Evolutionary conservation across 1,140 invertebrate species (phyloP).

Genomic region (Hycleus phaleratus): DNA sequence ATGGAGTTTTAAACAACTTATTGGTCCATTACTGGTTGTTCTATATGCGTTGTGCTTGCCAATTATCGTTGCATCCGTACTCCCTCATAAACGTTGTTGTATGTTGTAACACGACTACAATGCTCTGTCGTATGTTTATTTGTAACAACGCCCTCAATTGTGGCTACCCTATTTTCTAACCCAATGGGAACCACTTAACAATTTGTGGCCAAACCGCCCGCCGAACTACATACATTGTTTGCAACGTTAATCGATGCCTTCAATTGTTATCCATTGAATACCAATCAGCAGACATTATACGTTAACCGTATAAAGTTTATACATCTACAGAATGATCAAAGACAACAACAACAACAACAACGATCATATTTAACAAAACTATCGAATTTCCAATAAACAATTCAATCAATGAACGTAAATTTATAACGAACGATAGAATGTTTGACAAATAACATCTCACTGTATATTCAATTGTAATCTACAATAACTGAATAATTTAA

Average conservation of each 20-base stretch:
- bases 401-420: no score
- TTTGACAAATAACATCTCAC: constrained; percentile 1
- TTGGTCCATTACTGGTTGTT: constrained; percentile 17
- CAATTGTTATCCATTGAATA: constrained; percentile 12
- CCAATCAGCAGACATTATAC: constrained; percentile 1
- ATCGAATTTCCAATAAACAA: not conserved
- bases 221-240: constrained; percentile 16
- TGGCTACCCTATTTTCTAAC: constrained; percentile 17
- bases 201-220: constrained; percentile 14
- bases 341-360: not conserved
- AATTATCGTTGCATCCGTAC: constrained; percentile 11
- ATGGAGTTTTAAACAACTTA: constrained; percentile 16
- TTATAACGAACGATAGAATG: no score
- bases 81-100: not conserved
- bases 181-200: constrained; percentile 18
- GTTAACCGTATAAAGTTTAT: no score
- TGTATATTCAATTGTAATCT: constrained; percentile 1
- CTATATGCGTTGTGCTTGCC: constrained; percentile 9
- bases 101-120: not conserved
- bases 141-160: constrained; percentile 14
- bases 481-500: constrained; percentile 2
- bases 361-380: not conserved
- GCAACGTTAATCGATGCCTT: constrained; percentile 14
- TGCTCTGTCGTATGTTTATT: constrained; percentile 14
- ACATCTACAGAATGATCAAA: not conserved